These are phyloP conservation scores for Drosophila meridiana DNA, from an alignment of 2,888 invertebrate genomes.

Conservation along the genomic window DNA sequence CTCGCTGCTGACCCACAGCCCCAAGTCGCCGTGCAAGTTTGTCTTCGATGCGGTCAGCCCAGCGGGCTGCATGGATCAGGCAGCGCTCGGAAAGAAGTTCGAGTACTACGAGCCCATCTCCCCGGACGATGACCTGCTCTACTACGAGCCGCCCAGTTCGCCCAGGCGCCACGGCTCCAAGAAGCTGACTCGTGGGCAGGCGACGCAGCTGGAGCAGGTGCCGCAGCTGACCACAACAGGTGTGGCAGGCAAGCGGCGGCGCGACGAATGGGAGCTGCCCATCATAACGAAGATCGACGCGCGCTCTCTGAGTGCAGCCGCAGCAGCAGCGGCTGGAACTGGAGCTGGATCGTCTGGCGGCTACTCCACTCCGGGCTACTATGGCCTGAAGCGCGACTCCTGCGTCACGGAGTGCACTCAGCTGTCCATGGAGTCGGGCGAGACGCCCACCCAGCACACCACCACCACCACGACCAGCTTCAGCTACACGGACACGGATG, in stretches of 20 bases:
- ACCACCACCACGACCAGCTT: constrained; percentile 83
- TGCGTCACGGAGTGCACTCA: constrained; percentile 84
- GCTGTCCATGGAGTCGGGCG: constrained; percentile 83
- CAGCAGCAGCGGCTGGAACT: constrained; percentile 41
- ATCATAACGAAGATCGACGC: constrained; percentile 71
- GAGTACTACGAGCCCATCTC: constrained; percentile 84
- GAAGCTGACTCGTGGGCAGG: constrained; percentile 60
- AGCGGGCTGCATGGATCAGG: constrained; percentile 59
- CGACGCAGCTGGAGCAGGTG: constrained; percentile 52
- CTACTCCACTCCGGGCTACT: neutral
- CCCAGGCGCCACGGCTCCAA: constrained; percentile 74
- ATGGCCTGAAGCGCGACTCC: constrained; percentile 82
- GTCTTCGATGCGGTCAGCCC: constrained; percentile 86
- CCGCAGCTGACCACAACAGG: constrained; percentile 63
- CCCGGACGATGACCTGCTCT: constrained; percentile 78
- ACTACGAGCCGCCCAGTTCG: constrained; percentile 72
- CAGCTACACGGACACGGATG: constrained; percentile 75
- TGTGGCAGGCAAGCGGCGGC: constrained; percentile 55
- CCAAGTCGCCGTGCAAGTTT: constrained; percentile 87
- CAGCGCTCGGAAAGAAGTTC: constrained; percentile 76
- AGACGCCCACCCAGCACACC: constrained; percentile 74
- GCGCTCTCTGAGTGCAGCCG: constrained; percentile 64
- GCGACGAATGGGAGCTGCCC: constrained; percentile 80
- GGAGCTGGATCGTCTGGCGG: constrained; percentile 24
- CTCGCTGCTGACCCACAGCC: constrained; percentile 84